These are phyloP conservation scores for Operophtera brumata DNA, from an alignment of 2,888 invertebrate species.

Conservation along the genomic window DNA sequence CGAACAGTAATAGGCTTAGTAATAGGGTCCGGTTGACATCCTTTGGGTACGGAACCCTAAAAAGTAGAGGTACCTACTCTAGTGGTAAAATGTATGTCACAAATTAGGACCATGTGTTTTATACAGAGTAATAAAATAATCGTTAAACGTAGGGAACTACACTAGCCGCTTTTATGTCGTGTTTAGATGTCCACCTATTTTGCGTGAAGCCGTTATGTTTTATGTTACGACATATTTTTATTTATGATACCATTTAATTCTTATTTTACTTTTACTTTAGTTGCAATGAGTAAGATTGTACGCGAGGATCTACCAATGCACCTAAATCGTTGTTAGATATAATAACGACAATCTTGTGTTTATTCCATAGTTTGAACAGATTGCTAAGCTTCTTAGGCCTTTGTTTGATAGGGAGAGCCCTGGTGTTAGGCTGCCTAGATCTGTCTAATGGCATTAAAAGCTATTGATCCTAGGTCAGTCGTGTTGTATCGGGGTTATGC, in stretches of 20 bases:
- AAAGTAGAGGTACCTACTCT: no score
- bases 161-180: constrained; percentile 33
- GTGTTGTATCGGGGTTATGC: constrained; percentile 63
- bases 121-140: constrained; percentile 41
- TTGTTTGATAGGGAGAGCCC: constrained; percentile 3
- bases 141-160: constrained; percentile 35
- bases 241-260: constrained; percentile 11
- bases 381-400: background rate
- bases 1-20: no score
- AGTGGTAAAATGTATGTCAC: constrained; percentile 18
- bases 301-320: no score
- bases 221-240: constrained; percentile 12
- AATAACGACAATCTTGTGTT: no score
- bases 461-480: constrained; percentile 56
- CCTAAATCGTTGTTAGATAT: no score
- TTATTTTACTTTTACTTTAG: background rate
- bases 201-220: constrained; percentile 25
- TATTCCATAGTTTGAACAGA: background rate
- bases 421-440: constrained; percentile 37
- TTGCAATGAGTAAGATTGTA: no score
- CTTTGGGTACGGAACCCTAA: no score
- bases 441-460: constrained; percentile 49
- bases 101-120: constrained; percentile 40
- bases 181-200: constrained; percentile 33
- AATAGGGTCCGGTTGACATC: no score